A percentile compares a stretch with the other conserved stretches of the same genome.
phyloP scores from a whole-genome alignment of 1,140 invertebrate species.

The Drosophila pseudoobscura region DNA sequence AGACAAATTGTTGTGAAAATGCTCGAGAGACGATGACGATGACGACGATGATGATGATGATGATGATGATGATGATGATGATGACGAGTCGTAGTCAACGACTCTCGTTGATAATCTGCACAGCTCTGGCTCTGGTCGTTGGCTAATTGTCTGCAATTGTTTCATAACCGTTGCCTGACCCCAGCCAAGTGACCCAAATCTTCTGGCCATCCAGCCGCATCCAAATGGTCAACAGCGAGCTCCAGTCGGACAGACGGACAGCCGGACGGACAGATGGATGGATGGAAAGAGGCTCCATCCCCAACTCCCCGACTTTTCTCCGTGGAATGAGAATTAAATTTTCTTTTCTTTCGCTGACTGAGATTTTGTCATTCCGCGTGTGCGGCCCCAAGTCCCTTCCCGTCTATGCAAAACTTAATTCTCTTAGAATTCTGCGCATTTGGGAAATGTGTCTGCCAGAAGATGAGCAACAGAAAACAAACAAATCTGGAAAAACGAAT shows the following conservation, averaged over 20 bases:
- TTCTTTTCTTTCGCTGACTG: constrained; percentile 29
- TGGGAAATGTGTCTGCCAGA: constrained; percentile 70
- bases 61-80: constrained; percentile 26
- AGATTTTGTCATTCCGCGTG: constrained; percentile 57
- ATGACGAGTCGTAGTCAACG: constrained; percentile 21
- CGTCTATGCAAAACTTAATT: constrained; percentile 59
- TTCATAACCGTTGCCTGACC: constrained; percentile 74
- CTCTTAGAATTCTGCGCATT: constrained; percentile 63
- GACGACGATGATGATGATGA: background rate
- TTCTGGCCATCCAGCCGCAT: constrained; percentile 48
- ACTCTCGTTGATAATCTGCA: constrained; percentile 63
- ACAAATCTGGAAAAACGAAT: constrained; percentile 22
- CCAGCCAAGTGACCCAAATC: constrained; percentile 70
- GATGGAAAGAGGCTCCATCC: constrained; percentile 1
- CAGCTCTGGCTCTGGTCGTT: constrained; percentile 23
- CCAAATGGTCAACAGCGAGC: constrained; percentile 36
- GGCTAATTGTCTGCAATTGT: constrained; percentile 76
- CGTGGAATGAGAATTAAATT: constrained; percentile 48
- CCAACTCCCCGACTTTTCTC: constrained; percentile 11
- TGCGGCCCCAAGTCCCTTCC: constrained; percentile 30
- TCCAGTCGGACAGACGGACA: background rate
- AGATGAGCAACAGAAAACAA: constrained; percentile 55
- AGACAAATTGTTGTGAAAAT: constrained; percentile 47
- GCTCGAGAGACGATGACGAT: constrained; percentile 12
- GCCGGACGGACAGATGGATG: no score